phyloP scores from a whole-genome alignment of 2,113 vertebrate genomes.

The Cariama cristata region DNA sequence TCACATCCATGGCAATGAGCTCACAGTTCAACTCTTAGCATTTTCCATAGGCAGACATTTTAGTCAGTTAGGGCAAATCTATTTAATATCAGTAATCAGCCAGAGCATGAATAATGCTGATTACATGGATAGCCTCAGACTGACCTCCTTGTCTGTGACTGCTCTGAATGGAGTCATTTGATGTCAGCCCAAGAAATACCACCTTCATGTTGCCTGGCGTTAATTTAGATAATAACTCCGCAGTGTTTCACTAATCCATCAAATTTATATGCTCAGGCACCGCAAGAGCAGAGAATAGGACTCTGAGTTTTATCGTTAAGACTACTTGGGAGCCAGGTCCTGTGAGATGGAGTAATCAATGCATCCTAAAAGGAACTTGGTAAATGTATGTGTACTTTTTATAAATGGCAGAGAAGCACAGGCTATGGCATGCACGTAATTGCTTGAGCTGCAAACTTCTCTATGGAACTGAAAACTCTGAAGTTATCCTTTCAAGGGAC shows the following conservation, averaged over 20 bases:
- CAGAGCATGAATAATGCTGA: background rate
- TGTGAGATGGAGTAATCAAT: background rate
- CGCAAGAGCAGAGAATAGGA: background rate
- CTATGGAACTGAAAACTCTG: background rate
- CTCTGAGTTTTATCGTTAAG: background rate
- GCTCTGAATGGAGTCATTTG: background rate
- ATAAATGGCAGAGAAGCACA: background rate
- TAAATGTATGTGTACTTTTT: background rate
- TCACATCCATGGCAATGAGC: background rate
- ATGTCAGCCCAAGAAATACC: background rate
- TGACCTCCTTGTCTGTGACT: background rate
- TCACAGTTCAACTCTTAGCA: background rate
- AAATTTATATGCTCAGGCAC: background rate
- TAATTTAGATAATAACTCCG: background rate
- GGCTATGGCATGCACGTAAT: background rate
- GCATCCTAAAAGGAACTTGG: background rate
- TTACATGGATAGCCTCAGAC: background rate
- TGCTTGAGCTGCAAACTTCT: background rate
- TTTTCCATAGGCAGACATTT: background rate
- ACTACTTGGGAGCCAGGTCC: background rate
- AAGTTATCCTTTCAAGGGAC: background rate
- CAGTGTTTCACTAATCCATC: background rate
- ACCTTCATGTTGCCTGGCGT: background rate
- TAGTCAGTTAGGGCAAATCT: background rate
- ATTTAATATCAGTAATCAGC: background rate